Evolutionary conservation across 2,888 invertebrate genomes (phyloP), one percentile per base, ranked within the genome.

Genomic region (Scaeva pyrastri): DNA sequence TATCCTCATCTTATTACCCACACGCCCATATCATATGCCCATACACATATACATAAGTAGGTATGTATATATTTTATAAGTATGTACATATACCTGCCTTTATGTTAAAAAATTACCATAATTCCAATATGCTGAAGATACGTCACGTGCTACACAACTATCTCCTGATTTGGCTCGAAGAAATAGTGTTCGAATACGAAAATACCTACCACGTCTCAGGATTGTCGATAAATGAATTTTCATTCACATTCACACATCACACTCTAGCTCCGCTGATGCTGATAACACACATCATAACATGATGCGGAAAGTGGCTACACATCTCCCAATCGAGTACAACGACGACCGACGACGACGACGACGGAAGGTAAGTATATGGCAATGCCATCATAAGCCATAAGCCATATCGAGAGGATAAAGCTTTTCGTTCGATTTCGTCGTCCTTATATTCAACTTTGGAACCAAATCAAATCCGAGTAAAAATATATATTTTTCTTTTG

Each of bases 381-480:
- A 19, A 12, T 12, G 3, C 5, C 26, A 41, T 23, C n/a, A n/a
- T n/a, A n/a, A n/a, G 43, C 43, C 43, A 23, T 23, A 14, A 23
- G 21, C 62, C 41, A 48, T 39, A 39, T 19, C 3, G 14, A 36
- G 26, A 52, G 41, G 26, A 31, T 60, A 62, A 50, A 50, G 19
- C 50, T 48, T 36, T 10, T 5, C 11, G 19, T 5, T 48, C 48
- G 48, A 7, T 31, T 31, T 31, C 31, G 31, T 7, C 8, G 8
- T 66, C n/a, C 62, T 62, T 64, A 62, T 62, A 41, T 62, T 62
- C 73, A 55, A 72, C 73, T 73, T 31, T 81, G 81, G 72, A 85
- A 85, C 85, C 85, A 81, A 85, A 85, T 85, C 85, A 85, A 85
- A 85, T 81, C 76, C 62, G 41, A 85, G 85, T 85, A 85, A 85